Percentiles rank a stretch among this genome's conserved stretches.
phyloP scores from a whole-genome alignment of 2,113 vertebrate genomes.

The Crotalus tigris region DNA sequence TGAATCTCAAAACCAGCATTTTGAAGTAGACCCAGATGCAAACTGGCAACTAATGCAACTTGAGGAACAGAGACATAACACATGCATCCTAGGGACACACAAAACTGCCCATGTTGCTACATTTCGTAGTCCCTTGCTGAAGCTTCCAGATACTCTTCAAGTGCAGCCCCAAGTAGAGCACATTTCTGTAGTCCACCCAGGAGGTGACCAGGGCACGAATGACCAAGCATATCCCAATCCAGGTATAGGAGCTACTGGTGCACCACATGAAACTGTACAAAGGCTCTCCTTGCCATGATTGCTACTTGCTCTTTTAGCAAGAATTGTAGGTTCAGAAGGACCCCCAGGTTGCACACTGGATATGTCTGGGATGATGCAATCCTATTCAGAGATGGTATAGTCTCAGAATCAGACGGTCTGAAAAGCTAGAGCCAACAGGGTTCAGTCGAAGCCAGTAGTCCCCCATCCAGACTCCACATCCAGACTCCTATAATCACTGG shows the following conservation, averaged over 20 bases:
- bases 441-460: background rate
- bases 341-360: background rate
- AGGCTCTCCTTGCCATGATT: too few species aligned
- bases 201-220: too few species aligned
- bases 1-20: too few species aligned
- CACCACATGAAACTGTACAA: too few species aligned
- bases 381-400: background rate
- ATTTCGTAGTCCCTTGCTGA: background rate
- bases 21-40: too few species aligned
- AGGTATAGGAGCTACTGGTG: background rate
- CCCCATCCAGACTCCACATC: background rate
- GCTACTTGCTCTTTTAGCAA: background rate
- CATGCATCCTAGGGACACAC: too few species aligned
- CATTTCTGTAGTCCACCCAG: too few species aligned
- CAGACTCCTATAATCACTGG: too few species aligned
- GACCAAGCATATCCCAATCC: background rate
- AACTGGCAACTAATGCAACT: too few species aligned
- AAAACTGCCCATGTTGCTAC: background rate
- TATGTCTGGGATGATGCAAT: background rate
- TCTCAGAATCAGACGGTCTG: background rate
- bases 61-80: too few species aligned
- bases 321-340: too few species aligned
- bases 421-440: background rate
- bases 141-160: background rate
- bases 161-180: background rate